Evolutionary conservation across 35 echinoderm and acorn worm genomes (phyloP).

Genomic region (Lytechinus pictus): DNA sequence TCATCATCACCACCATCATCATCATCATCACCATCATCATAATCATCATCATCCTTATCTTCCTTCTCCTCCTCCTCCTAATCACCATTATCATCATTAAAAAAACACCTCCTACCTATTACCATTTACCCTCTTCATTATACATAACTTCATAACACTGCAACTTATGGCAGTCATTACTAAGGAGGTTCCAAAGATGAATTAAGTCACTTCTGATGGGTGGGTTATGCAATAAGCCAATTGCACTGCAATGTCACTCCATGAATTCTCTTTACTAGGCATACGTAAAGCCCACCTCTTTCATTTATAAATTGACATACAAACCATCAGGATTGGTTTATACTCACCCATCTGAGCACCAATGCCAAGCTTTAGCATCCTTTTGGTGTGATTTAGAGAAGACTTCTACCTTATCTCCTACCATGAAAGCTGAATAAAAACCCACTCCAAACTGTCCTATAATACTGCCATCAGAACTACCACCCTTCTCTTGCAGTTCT

Average conservation of each 20-base stretch:
- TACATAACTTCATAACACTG: conserved; percentile 22
- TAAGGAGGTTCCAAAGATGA: no score
- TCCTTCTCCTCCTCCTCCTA: no score
- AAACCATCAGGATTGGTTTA: background rate
- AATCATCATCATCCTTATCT: background rate
- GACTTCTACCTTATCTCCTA: conserved; percentile 83
- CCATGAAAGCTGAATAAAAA: conserved; percentile 98
- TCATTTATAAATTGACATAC: background rate
- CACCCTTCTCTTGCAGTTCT: conserved; percentile 66
- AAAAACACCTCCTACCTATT: background rate
- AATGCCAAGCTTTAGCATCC: conserved; percentile 72
- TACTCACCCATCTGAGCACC: conserved; percentile 92
- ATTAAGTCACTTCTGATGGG: no score
- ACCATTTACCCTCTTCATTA: background rate
- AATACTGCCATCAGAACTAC: conserved; percentile 64
- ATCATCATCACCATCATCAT: background rate
- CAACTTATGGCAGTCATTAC: background rate
- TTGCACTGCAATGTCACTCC: no score
- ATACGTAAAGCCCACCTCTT: no score
- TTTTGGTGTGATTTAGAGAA: conserved; percentile 78
- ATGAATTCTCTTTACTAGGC: no score
- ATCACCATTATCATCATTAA: no score
- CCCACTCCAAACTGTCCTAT: conserved; percentile 99
- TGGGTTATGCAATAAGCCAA: no score
- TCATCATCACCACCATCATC: background rate